These are phyloP conservation scores for Pseudochromis fuscus DNA, from an alignment of 2,797 vertebrate species.

Conservation along the genomic window DNA sequence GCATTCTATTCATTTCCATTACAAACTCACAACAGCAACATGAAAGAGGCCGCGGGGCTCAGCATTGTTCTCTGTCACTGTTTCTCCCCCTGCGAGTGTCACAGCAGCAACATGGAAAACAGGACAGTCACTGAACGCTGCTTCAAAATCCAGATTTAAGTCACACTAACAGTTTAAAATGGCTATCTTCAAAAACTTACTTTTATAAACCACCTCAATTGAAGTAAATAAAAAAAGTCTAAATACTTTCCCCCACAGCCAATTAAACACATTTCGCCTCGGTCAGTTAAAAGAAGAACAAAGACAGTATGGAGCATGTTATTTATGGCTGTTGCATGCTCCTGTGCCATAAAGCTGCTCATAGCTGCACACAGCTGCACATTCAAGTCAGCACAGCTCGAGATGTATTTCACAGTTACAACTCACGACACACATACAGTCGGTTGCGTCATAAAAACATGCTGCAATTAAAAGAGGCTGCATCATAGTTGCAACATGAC, in stretches of 20 bases:
- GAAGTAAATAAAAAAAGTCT: constrained; percentile 20
- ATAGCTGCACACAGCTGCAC: constrained; percentile 38
- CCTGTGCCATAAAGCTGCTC: constrained; percentile 52
- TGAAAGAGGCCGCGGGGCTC: constrained; percentile 63
- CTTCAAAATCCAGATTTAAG: constrained; percentile 64
- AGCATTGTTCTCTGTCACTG: constrained; percentile 56
- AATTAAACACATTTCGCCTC: constrained; percentile 40
- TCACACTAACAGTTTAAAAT: constrained; percentile 47
- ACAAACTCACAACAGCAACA: constrained; percentile 54
- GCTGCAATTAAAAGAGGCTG: constrained; percentile 54
- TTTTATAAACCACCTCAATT: constrained; percentile 30
- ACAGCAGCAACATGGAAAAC: constrained; percentile 58
- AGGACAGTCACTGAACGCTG: constrained; percentile 62
- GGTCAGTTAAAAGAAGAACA: constrained; percentile 36
- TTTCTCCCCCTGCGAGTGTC: constrained; percentile 51
- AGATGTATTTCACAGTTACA: constrained; percentile 65
- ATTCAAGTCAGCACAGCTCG: constrained; percentile 56
- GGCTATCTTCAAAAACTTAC: constrained; percentile 27
- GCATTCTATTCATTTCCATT: constrained; percentile 64
- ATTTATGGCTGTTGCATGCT: constrained; percentile 57
- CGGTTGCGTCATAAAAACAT: constrained; percentile 48
- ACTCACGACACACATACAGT: constrained; percentile 45
- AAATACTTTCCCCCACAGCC: constrained; percentile 33
- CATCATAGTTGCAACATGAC: constrained; percentile 36
- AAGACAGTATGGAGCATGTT: constrained; percentile 32